These are phyloP conservation scores for Criorhina ranunculi DNA, from an alignment of 2,888 invertebrate species.

Conservation along the genomic window DNA sequence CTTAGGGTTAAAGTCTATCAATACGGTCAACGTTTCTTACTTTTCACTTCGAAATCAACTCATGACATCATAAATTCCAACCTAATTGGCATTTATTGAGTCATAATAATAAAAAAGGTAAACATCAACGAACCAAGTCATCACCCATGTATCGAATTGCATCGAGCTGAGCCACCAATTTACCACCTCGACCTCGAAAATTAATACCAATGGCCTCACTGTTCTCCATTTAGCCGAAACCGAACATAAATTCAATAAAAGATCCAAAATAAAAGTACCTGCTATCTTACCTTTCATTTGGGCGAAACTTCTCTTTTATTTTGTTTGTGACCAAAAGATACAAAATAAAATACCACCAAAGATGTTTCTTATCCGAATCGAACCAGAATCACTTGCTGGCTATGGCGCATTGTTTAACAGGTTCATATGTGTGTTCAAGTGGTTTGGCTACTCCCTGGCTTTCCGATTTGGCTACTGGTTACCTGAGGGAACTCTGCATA, in stretches of 20 bases:
- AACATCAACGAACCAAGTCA: slow-evolving; percentile 11
- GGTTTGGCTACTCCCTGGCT: slow-evolving; percentile 61
- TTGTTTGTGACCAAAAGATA: slow-evolving; percentile 22
- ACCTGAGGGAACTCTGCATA: slow-evolving; percentile 46
- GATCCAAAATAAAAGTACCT: slow-evolving; percentile 23
- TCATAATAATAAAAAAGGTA: slow-evolving; percentile 9
- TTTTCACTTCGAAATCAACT: neutral
- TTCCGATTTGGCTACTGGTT: slow-evolving; percentile 65
- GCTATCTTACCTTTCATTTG: slow-evolving; percentile 11
- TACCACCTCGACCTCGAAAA: slow-evolving; percentile 45
- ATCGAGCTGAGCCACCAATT: slow-evolving; percentile 13
- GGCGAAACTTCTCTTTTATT: slow-evolving; percentile 15
- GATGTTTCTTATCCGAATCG: slow-evolving; percentile 41
- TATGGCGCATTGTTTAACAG: slow-evolving; percentile 63
- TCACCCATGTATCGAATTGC: slow-evolving; percentile 20
- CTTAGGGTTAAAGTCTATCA: neutral
- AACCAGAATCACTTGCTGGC: slow-evolving; percentile 55
- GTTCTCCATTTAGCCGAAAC: slow-evolving; percentile 12
- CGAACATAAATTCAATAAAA: slow-evolving; percentile 29
- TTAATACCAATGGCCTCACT: slow-evolving; percentile 46
- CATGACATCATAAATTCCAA: slow-evolving; percentile 53
- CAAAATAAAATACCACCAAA: slow-evolving; percentile 30
- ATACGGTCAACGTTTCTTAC: neutral
- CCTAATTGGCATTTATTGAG: slow-evolving; percentile 22
- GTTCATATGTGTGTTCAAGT: slow-evolving; percentile 61